A percentile compares a stretch with the other conserved stretches of the same genome.
Conservation (phyloP, 2,797 vertebrate species). For the Triplophysa bombifrons region DNA sequence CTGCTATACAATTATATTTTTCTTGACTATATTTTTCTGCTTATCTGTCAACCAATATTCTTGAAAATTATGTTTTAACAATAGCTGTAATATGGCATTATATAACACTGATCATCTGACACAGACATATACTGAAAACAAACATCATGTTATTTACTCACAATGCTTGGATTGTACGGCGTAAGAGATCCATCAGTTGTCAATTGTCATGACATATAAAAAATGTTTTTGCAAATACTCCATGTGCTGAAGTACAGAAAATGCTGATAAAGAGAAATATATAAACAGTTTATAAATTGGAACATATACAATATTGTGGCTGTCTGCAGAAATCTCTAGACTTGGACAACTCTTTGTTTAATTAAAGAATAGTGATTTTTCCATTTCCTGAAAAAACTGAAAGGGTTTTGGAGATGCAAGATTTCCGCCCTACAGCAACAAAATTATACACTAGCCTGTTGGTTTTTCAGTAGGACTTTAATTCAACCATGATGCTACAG, state of each 20-base stretch:
- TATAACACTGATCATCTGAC: neutral
- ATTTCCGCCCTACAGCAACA: too few species aligned
- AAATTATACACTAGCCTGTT: neutral
- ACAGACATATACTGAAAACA: neutral
- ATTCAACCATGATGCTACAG: slow-evolving; percentile 8
- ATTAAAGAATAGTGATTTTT: too few species aligned
- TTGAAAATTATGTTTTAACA: neutral
- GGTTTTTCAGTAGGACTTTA: slow-evolving; percentile 12
- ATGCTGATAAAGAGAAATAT: neutral
- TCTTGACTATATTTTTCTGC: neutral
- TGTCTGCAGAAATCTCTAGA: too few species aligned
- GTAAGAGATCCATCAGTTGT: neutral
- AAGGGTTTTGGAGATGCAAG: too few species aligned
- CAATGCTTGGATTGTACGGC: neutral
- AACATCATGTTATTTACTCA: neutral
- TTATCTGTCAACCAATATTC: neutral
- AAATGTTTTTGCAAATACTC: neutral
- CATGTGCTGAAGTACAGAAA: neutral
- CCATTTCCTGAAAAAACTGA: too few species aligned
- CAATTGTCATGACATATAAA: neutral
- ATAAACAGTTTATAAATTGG: neutral
- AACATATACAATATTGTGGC: neutral
- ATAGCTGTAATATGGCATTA: neutral
- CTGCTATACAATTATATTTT: neutral
- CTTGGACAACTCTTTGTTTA: too few species aligned